Conservation (phyloP, 2,797 vertebrate genomes). For the Australoheros facetus region DNA sequence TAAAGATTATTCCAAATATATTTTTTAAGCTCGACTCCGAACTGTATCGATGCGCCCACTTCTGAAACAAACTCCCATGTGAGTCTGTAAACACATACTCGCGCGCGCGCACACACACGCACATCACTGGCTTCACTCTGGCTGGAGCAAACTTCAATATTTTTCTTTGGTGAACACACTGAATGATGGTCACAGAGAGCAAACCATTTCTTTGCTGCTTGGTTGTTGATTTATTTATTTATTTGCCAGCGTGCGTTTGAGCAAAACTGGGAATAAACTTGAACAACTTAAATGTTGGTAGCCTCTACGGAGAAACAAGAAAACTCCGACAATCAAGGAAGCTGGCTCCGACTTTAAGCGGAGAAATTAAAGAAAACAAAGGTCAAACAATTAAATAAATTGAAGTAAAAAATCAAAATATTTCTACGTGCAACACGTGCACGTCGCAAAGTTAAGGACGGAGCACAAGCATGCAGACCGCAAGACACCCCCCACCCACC, state of each 20-base stretch:
- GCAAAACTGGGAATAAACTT: conserved; percentile 13
- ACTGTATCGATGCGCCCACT: conserved; percentile 65
- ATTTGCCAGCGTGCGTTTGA: not conserved
- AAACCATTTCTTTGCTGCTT: not conserved
- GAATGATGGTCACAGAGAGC: conserved; percentile 30
- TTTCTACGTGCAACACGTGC: not conserved
- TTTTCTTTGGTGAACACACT: conserved; percentile 46
- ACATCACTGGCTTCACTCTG: conserved; percentile 26
- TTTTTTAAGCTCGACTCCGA: conserved; percentile 49
- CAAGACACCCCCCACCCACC: not conserved
- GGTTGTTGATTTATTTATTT: not conserved
- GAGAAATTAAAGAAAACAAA: not conserved
- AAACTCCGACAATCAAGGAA: not conserved
- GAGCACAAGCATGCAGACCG: not conserved
- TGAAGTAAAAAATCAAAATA: not conserved
- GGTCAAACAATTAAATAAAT: not conserved
- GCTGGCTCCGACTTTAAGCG: not conserved
- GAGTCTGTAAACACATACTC: conserved; percentile 46
- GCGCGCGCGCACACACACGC: not conserved
- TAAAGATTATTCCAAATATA: conserved; percentile 71
- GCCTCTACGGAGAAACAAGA: not conserved
- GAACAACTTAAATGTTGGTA: not conserved
- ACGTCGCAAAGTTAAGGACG: not conserved
- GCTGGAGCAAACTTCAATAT: conserved; percentile 42
- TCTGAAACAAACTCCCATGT: conserved; percentile 68